Evolutionary conservation across 2,113 vertebrate species (phyloP).

Genomic region (Hippoglossus stenolepis): DNA sequence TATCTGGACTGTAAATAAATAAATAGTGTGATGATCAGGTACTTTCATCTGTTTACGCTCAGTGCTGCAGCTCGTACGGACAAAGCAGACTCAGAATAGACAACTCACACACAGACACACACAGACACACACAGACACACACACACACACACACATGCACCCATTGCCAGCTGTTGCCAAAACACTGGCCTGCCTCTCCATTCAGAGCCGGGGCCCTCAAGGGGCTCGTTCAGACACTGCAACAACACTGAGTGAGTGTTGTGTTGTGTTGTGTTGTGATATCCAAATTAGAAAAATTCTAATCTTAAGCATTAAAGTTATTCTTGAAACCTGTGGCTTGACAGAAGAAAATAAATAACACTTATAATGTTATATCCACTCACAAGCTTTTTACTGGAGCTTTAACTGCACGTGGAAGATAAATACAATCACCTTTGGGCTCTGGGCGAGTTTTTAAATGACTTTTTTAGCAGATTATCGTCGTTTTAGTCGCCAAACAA

Average conservation of each 20-base stretch:
- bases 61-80: background rate
- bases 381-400: background rate
- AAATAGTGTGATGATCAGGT: slow-evolving; percentile 12
- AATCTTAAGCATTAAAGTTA: background rate
- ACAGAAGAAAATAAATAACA: background rate
- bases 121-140: slow-evolving; percentile 10
- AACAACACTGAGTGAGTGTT: slow-evolving; percentile 7
- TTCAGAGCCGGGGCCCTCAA: slow-evolving; percentile 50
- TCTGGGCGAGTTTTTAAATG: background rate
- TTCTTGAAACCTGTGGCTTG: background rate
- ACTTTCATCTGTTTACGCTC: slow-evolving; percentile 24
- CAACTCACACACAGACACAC: slow-evolving; percentile 45
- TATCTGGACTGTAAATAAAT: slow-evolving; percentile 28
- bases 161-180: slow-evolving; percentile 73
- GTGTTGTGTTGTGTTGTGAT: background rate
- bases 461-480: background rate
- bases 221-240: slow-evolving; percentile 33
- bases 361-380: too few species aligned
- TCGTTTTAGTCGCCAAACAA: background rate
- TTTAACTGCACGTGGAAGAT: background rate
- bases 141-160: slow-evolving; percentile 20
- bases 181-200: slow-evolving; percentile 57
- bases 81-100: slow-evolving; percentile 23
- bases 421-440: too few species aligned
- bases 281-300: background rate